These are phyloP conservation scores for Globodera rostochiensis DNA, from an alignment of 1,140 invertebrate species.

Conservation along the genomic window DNA sequence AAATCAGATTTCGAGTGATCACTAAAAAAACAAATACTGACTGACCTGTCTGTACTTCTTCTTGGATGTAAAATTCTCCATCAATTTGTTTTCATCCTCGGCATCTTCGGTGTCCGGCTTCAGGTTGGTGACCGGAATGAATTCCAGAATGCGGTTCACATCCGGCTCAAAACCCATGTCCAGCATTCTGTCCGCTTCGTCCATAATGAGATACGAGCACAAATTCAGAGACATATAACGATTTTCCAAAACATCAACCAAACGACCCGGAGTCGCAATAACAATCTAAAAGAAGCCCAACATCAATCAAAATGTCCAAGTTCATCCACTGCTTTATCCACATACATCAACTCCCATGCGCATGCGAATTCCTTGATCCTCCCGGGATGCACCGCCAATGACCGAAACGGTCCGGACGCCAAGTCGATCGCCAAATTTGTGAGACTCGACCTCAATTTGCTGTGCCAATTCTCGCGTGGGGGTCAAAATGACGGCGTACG, in stretches of 20 bases:
- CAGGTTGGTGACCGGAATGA: conserved; percentile 96
- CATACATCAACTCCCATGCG: conserved; percentile 89
- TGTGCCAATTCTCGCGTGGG: conserved; percentile 98
- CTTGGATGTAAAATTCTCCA: conserved; percentile 85
- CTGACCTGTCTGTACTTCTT: conserved; percentile 89
- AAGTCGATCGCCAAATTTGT: conserved; percentile 91
- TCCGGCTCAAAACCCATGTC: conserved; percentile 99
- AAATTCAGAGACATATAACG: conserved; percentile 92
- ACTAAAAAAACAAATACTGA: conserved; percentile 21
- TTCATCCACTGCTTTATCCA: conserved; percentile 9
- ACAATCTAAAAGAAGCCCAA: conserved; percentile 76
- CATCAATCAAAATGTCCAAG: conserved; percentile 6
- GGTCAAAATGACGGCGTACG: conserved; percentile 97
- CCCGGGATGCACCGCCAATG: conserved; percentile 92
- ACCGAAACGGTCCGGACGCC: conserved; percentile 95
- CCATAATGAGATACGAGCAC: conserved; percentile 77
- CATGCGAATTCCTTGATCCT: conserved; percentile 96
- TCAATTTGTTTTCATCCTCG: conserved; percentile 86
- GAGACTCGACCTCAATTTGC: conserved; percentile 98
- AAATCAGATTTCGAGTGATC: neutral
- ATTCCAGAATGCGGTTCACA: conserved; percentile 96
- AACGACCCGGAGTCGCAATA: conserved; percentile 98
- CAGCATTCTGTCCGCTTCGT: conserved; percentile 94
- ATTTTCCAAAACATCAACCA: conserved; percentile 98
- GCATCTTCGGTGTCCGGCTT: conserved; percentile 98